A percentile compares a stretch with the other conserved stretches of the same genome.
Evolutionary conservation across 1,140 invertebrate species (phyloP).

Genomic region (Drosophila watanabei): DNA sequence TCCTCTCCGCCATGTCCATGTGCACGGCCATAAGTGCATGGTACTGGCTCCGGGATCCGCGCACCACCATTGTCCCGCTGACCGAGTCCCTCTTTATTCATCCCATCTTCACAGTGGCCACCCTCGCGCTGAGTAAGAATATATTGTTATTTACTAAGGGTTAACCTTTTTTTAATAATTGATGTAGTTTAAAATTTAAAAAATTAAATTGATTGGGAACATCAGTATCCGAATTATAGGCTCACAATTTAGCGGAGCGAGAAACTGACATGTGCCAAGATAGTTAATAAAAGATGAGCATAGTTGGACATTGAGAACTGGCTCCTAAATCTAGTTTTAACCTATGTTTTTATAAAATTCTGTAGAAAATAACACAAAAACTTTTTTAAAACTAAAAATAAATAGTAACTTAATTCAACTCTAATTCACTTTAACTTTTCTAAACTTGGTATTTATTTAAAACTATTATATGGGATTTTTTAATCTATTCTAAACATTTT

Average conservation of each 20-base stretch:
- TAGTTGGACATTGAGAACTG: neutral
- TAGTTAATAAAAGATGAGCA: neutral
- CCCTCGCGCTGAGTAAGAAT: constrained; percentile 91
- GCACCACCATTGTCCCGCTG: constrained; percentile 94
- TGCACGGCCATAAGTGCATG: constrained; percentile 96
- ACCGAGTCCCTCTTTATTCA: constrained; percentile 97
- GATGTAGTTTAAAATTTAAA: neutral
- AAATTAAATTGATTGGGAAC: neutral
- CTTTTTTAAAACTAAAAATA: no score
- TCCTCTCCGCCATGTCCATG: constrained; percentile 93
- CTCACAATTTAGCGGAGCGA: neutral
- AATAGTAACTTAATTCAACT: no score
- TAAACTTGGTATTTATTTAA: no score
- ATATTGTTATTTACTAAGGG: neutral
- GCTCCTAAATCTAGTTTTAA: neutral
- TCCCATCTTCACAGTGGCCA: constrained; percentile 97
- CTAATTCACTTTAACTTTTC: no score
- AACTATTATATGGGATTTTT: no score
- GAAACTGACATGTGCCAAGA: neutral
- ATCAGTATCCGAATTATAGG: neutral
- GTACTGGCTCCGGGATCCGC: constrained; percentile 97
- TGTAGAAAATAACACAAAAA: neutral
- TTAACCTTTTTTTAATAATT: no score
- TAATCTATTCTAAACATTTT: no score
- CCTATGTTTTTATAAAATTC: neutral